phyloP scores from a whole-genome alignment of 2,113 vertebrate genomes.

The Sylvia atricapilla region DNA sequence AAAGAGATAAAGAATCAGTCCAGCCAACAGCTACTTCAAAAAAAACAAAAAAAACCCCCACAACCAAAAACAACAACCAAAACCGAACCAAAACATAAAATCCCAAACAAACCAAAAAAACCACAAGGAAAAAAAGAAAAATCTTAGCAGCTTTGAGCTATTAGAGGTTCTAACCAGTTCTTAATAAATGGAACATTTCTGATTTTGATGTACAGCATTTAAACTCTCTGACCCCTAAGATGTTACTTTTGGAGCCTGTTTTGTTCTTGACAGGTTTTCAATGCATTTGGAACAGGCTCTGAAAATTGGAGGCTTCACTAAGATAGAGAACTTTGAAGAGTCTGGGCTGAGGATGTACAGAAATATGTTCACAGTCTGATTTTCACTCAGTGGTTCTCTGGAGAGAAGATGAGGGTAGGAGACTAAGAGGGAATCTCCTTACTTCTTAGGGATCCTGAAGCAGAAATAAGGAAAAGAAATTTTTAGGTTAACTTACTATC shows the following conservation, averaged over 20 bases:
- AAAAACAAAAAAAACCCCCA: neutral
- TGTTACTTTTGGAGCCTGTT: neutral
- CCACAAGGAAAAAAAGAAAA: fast-evolving
- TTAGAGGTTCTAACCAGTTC: neutral
- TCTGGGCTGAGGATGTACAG: neutral
- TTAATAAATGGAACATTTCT: slow-evolving; percentile 27
- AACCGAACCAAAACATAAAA: neutral
- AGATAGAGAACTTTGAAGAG: neutral
- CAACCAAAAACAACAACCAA: neutral
- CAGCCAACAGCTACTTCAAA: neutral
- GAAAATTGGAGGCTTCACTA: neutral
- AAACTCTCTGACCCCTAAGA: neutral
- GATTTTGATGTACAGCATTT: neutral
- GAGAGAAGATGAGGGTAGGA: neutral
- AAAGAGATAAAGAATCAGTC: neutral
- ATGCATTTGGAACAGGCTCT: neutral
- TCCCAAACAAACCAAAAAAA: neutral
- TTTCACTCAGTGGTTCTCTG: neutral
- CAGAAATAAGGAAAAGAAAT: neutral
- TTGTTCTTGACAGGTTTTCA: slow-evolving; percentile 45
- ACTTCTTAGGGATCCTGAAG: neutral
- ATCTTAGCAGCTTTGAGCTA: neutral
- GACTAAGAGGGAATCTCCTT: neutral
- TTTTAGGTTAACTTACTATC: neutral
- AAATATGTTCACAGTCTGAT: neutral